phyloP scores from a whole-genome alignment of 2,888 invertebrate genomes.

The Tromatobia lineatoria region DNA sequence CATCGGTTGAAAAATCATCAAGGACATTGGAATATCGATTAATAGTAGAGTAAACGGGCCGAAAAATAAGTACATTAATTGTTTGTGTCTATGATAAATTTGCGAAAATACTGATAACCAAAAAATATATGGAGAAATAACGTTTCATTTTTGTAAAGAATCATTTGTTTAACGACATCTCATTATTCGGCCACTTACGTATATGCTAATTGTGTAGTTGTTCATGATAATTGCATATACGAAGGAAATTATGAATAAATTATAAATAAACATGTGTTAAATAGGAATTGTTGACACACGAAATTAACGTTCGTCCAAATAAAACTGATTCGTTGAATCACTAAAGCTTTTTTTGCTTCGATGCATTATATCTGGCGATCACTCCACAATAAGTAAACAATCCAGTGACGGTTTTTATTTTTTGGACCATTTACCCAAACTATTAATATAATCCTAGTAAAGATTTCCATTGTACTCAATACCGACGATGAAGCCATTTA shows the following conservation, averaged over 20 bases:
- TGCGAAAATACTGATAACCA: neutral
- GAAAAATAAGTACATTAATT: neutral
- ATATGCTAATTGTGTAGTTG: neutral
- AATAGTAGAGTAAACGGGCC: neutral
- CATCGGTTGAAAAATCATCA: neutral
- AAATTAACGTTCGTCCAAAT: neutral
- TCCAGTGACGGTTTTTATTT: constrained; percentile 6
- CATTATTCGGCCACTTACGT: too few relatives aligned
- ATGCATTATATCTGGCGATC: neutral
- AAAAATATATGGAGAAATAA: neutral
- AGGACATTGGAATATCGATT: neutral
- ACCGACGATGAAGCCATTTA: neutral
- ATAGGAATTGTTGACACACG: neutral
- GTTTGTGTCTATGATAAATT: neutral
- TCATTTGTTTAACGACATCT: too few relatives aligned
- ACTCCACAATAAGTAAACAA: neutral
- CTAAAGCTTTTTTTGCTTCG: neutral
- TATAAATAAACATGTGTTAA: neutral
- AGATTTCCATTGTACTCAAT: neutral
- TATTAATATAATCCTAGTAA: constrained; percentile 3
- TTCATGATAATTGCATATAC: neutral
- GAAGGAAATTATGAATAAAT: neutral
- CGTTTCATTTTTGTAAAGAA: too few relatives aligned
- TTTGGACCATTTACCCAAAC: constrained; percentile 4
- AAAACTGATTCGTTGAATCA: neutral